phyloP scores from a whole-genome alignment of 1,140 invertebrate species.

The Trichonephila inaurata region DNA sequence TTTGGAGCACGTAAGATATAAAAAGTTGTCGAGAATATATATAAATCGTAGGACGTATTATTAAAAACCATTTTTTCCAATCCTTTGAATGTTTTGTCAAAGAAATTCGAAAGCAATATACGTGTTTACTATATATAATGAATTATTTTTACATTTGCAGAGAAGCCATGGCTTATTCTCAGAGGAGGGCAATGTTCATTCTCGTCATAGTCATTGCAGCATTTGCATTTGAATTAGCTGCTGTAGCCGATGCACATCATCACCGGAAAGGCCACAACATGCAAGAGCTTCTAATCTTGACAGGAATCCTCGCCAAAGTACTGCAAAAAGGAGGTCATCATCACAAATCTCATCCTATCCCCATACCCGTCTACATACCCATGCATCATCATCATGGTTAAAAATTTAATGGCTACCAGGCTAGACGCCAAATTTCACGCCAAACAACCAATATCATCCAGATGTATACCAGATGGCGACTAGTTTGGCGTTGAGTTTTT shows the following conservation, averaged over 20 bases:
- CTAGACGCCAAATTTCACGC: neutral
- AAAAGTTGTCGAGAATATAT: no score
- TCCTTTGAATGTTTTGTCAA: no score
- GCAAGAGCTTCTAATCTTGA: constrained; percentile 65
- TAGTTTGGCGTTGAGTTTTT: no score
- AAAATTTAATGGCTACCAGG: neutral
- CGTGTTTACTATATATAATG: neutral
- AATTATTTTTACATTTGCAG: constrained; percentile 8
- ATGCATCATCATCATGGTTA: constrained; percentile 48
- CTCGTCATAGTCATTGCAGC: neutral
- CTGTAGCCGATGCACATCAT: constrained; percentile 23
- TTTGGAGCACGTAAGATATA: no score
- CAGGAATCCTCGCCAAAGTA: constrained; percentile 70
- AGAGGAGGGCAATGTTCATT: constrained; percentile 23
- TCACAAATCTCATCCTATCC: constrained; percentile 57
- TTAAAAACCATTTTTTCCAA: no score
- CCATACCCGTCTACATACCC: constrained; percentile 60
- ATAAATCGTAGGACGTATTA: no score
- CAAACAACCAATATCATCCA: neutral
- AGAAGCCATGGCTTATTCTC: neutral
- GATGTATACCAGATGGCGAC: no score
- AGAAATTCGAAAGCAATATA: no score
- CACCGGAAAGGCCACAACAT: constrained; percentile 47
- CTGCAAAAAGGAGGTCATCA: neutral
- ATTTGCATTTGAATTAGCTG: constrained; percentile 28